A percentile compares a stretch with the other conserved stretches of the same genome.
Evolutionary conservation across 2,888 invertebrate species (phyloP).

Genomic region (Pherbina coryleti): DNA sequence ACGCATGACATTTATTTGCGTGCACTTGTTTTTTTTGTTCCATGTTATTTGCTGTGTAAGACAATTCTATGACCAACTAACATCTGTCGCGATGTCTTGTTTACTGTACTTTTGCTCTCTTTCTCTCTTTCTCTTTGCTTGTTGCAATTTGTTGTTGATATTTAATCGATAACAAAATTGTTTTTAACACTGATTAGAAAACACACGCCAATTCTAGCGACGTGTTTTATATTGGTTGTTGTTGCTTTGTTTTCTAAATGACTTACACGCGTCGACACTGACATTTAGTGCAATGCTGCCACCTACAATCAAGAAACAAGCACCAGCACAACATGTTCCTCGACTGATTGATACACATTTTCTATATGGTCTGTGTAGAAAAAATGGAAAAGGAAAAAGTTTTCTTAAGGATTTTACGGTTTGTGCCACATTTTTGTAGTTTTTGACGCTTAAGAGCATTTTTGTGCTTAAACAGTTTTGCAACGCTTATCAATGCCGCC

Average conservation of each 20-base stretch:
- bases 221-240: too few relatives aligned
- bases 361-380: background rate
- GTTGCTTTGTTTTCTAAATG: too few relatives aligned
- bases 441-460: background rate
- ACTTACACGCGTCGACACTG: too few relatives aligned
- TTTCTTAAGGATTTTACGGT: too few relatives aligned
- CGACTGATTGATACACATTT: background rate
- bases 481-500: background rate
- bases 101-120: too few relatives aligned
- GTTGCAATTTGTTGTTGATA: too few relatives aligned
- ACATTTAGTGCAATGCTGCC: background rate
- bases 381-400: background rate
- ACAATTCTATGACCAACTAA: background rate
- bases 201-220: too few relatives aligned
- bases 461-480: background rate
- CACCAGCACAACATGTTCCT: background rate
- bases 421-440: too few relatives aligned
- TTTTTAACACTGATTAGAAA: too few relatives aligned
- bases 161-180: too few relatives aligned
- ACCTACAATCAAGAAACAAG: slow-evolving; percentile 1
- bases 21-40: background rate
- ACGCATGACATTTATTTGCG: background rate
- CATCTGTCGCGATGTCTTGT: too few relatives aligned
- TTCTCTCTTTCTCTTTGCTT: too few relatives aligned
- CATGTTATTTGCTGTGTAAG: background rate